Conservation (phyloP, 2,888 invertebrate genomes). For the Monoplex corrugatus region DNA sequence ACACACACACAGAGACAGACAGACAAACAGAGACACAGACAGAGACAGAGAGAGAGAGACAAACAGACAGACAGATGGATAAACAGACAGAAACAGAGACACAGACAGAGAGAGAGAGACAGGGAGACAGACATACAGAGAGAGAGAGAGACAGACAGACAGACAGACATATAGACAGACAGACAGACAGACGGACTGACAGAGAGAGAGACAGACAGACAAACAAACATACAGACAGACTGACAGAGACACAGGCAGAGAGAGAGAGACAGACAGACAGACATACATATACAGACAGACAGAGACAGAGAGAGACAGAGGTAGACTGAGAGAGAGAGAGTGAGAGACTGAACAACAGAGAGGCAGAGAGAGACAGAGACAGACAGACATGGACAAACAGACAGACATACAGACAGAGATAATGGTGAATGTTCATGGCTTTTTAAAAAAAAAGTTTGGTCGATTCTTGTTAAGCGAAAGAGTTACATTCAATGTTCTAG, state of each 20-base stretch:
- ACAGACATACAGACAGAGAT: not conserved
- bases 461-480: not conserved
- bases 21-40: not conserved
- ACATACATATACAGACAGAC: not conserved
- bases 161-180: not conserved
- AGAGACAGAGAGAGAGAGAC: slow-evolving; percentile 1
- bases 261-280: not conserved
- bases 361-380: not conserved
- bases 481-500: not conserved
- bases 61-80: not conserved
- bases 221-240: not conserved
- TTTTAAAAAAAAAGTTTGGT: too few relatives aligned
- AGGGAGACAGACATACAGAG: not conserved
- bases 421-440: too few relatives aligned
- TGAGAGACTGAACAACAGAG: not conserved
- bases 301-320: not conserved
- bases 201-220: not conserved
- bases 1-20: not conserved
- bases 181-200: not conserved
- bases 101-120: not conserved
- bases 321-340: not conserved
- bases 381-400: not conserved
- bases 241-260: not conserved
- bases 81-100: not conserved
- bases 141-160: not conserved